phyloP scores from a whole-genome alignment of 92 coral and sea anemone genomes.

The Epizoanthus fatuus region DNA sequence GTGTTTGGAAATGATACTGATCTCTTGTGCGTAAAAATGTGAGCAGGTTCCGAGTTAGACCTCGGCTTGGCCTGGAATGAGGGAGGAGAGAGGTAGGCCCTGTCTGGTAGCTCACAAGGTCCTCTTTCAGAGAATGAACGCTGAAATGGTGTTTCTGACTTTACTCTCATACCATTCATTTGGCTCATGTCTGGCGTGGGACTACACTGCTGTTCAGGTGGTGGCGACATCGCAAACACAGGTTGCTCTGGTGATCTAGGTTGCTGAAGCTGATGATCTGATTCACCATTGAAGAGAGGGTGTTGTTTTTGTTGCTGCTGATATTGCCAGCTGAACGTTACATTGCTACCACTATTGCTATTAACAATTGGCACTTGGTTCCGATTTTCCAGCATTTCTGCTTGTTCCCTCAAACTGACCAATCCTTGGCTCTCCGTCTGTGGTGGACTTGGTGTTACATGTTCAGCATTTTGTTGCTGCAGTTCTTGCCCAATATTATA shows the following conservation, averaged over 20 bases:
- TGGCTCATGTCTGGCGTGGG: constrained; percentile 42
- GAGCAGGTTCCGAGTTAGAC: constrained; percentile 90
- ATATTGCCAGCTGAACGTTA: constrained; percentile 57
- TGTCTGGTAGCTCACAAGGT: constrained; percentile 63
- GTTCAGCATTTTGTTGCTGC: constrained; percentile 44
- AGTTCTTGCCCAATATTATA: constrained; percentile 30
- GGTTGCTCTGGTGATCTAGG: constrained; percentile 58
- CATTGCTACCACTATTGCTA: constrained; percentile 53
- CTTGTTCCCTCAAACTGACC: constrained; percentile 43
- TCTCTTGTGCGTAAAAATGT: constrained; percentile 71
- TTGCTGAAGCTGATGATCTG: constrained; percentile 51
- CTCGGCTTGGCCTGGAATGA: constrained; percentile 76
- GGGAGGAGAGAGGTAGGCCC: constrained; percentile 58
- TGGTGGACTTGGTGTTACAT: constrained; percentile 34
- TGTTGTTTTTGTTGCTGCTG: constrained; percentile 69
- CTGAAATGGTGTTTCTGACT: constrained; percentile 56
- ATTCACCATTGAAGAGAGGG: constrained; percentile 73
- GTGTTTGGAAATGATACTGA: constrained; percentile 79
- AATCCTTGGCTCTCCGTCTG: constrained; percentile 48
- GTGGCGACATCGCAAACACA: constrained; percentile 67
- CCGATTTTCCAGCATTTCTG: constrained; percentile 35
- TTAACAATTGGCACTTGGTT: constrained; percentile 33
- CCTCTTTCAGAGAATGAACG: constrained; percentile 84
- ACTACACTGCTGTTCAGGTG: constrained; percentile 40
- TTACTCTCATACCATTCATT: constrained; percentile 41